Evolutionary conservation across 64 coral and sea anemone genomes (phyloP).

Genomic region (Hydrozoanthus tunicans): DNA sequence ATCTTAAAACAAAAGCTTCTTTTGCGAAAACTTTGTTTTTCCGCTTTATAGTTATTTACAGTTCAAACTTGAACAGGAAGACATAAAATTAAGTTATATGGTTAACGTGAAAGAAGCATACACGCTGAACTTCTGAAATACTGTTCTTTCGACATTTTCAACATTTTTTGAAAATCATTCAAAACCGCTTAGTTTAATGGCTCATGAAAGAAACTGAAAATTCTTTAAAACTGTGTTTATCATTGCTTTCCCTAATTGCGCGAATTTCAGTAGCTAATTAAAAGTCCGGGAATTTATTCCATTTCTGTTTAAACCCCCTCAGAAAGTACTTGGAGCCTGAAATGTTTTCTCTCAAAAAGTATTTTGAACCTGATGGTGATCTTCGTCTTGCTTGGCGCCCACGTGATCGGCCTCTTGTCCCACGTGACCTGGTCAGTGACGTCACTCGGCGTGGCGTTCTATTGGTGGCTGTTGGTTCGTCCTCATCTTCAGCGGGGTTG

Average conservation of each 20-base stretch:
- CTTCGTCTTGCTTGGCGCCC: conserved; percentile 44
- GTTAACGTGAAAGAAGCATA: too few relatives aligned
- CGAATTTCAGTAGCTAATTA: not conserved
- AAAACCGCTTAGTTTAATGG: too few relatives aligned
- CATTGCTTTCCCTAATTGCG: not conserved
- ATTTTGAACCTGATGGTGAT: conserved; percentile 43
- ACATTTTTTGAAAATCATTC: too few relatives aligned
- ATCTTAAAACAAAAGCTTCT: too few relatives aligned
- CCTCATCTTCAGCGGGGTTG: not conserved
- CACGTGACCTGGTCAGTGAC: not conserved
- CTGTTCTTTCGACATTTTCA: too few relatives aligned
- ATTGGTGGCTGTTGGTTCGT: not conserved
- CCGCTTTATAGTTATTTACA: too few relatives aligned
- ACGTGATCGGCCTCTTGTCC: conserved; percentile 27
- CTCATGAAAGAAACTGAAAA: too few relatives aligned
- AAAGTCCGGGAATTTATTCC: conserved; percentile 12
- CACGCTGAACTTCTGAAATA: too few relatives aligned
- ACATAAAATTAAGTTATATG: too few relatives aligned
- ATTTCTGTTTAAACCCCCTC: conserved; percentile 34
- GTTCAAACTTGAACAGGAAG: too few relatives aligned
- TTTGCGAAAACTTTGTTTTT: too few relatives aligned
- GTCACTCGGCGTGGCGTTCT: too few relatives aligned
- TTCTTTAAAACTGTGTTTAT: not conserved
- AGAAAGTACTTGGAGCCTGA: conserved; percentile 52
- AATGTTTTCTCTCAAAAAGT: conserved; percentile 49